Evolutionary conservation across 2,888 invertebrate species (phyloP).

Genomic region (Exocentrus adspersus): DNA sequence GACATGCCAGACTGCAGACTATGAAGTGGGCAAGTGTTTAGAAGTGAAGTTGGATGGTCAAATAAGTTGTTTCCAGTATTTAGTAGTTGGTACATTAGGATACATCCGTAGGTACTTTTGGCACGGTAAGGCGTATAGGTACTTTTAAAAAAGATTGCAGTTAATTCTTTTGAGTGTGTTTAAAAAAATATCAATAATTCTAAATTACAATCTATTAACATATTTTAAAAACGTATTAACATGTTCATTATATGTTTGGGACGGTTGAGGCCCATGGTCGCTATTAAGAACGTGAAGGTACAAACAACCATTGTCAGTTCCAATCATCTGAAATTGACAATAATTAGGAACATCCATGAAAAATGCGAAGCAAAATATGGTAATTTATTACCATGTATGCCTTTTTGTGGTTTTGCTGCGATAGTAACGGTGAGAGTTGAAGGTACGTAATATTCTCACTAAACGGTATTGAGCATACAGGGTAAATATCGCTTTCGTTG

Average conservation of each 20-base stretch:
- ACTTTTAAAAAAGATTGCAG: too few species aligned
- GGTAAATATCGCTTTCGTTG: slow-evolving; percentile 65
- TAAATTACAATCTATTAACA: slow-evolving; percentile 58
- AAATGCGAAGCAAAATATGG: slow-evolving; percentile 8
- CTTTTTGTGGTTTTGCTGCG: slow-evolving; percentile 50
- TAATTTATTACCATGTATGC: slow-evolving; percentile 66
- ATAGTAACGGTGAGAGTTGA: slow-evolving; percentile 61
- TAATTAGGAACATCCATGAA: too few species aligned
- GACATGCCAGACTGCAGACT: background rate
- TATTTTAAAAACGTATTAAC: slow-evolving; percentile 64
- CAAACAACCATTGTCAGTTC: slow-evolving; percentile 61
- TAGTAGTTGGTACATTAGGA: too few species aligned
- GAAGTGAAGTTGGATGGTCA: too few species aligned
- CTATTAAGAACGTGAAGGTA: slow-evolving; percentile 64
- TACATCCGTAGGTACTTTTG: too few species aligned
- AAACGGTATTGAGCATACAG: slow-evolving; percentile 63
- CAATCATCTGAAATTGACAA: slow-evolving; percentile 65
- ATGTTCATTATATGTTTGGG: slow-evolving; percentile 60
- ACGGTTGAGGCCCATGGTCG: slow-evolving; percentile 60
- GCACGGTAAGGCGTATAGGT: too few species aligned
- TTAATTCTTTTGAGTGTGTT: too few species aligned
- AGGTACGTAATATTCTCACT: slow-evolving; percentile 62
- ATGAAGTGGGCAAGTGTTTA: too few species aligned
- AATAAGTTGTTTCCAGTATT: too few species aligned
- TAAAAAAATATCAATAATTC: too few species aligned